These are phyloP conservation scores for Xenus cinereus DNA, from an alignment of 2,113 vertebrate genomes.

Conservation along the genomic window DNA sequence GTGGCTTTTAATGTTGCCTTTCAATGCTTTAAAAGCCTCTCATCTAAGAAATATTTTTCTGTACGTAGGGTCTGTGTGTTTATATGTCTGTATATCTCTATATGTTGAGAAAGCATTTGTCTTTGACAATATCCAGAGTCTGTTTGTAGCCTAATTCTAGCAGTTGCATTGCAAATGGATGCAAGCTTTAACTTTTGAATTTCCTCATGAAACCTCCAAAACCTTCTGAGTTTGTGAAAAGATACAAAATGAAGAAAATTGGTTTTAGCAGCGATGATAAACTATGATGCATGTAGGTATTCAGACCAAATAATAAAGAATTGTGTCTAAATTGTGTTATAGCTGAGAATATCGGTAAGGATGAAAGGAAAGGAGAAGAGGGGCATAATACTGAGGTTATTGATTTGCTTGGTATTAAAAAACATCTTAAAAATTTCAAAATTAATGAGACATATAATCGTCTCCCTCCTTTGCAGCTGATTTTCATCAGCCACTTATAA, in stretches of 20 bases:
- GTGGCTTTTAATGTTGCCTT: not conserved
- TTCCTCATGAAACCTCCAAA: not conserved
- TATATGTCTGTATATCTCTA: not conserved
- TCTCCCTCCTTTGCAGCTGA: conserved; percentile 2
- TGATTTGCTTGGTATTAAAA: conserved; percentile 36
- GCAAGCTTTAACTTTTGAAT: not conserved
- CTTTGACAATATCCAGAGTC: too few species aligned
- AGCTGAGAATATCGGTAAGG: not conserved
- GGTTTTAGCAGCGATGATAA: not conserved
- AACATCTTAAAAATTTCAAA: conserved; percentile 20
- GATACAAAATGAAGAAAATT: not conserved
- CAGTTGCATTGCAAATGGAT: not conserved
- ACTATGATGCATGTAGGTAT: not conserved
- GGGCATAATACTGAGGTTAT: not conserved
- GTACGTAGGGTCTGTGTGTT: not conserved
- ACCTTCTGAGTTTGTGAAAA: not conserved
- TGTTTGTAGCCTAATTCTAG: not conserved
- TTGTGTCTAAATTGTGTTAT: not conserved
- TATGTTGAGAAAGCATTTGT: not conserved
- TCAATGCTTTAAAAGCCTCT: not conserved
- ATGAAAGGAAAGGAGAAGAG: not conserved
- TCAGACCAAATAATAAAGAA: not conserved
- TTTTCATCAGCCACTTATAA: conserved; percentile 6
- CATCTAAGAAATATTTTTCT: not conserved
- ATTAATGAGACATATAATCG: conserved; percentile 20